These are phyloP conservation scores for Osmerus eperlanus DNA, from an alignment of 2,113 vertebrate genomes.

Conservation along the genomic window DNA sequence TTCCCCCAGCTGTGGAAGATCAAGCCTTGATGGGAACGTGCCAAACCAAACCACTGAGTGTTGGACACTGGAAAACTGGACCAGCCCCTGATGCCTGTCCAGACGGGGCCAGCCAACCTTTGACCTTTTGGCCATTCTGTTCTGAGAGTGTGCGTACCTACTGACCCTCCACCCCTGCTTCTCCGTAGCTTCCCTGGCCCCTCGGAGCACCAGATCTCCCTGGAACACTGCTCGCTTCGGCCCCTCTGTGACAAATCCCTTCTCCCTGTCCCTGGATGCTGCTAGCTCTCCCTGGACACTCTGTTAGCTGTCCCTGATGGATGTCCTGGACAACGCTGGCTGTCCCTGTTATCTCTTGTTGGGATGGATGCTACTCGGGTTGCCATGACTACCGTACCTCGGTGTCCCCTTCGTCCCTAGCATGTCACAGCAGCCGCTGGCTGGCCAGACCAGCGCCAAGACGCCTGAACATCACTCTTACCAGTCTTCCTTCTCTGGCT, in stretches of 20 bases:
- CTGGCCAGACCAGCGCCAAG: neutral
- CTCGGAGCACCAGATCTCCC: too few relatives aligned
- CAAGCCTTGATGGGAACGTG: constrained; percentile 66
- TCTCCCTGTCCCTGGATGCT: too few relatives aligned
- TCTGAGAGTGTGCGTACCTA: constrained; percentile 67
- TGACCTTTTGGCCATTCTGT: constrained; percentile 12
- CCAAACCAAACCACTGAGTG: constrained; percentile 29
- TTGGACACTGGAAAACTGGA: constrained; percentile 41
- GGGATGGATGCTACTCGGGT: too few relatives aligned
- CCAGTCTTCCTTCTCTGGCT: constrained; percentile 17
- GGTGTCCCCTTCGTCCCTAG: too few relatives aligned
- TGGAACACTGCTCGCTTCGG: too few relatives aligned
- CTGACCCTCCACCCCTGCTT: constrained; percentile 48
- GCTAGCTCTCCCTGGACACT: too few relatives aligned
- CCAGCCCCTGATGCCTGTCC: constrained; percentile 5
- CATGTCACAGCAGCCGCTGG: neutral
- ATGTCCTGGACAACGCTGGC: too few relatives aligned
- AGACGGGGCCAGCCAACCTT: too few relatives aligned
- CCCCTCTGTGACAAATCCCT: too few relatives aligned
- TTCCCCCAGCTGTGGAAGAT: constrained; percentile 76
- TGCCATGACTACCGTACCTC: too few relatives aligned
- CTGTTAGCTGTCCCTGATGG: too few relatives aligned
- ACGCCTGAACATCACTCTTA: constrained; percentile 7
- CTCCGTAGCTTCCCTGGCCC: constrained; percentile 40
- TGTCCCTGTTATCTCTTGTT: too few relatives aligned